Evolutionary conservation across 2,113 vertebrate species (phyloP).

Genomic region (Marmota flaviventris): DNA sequence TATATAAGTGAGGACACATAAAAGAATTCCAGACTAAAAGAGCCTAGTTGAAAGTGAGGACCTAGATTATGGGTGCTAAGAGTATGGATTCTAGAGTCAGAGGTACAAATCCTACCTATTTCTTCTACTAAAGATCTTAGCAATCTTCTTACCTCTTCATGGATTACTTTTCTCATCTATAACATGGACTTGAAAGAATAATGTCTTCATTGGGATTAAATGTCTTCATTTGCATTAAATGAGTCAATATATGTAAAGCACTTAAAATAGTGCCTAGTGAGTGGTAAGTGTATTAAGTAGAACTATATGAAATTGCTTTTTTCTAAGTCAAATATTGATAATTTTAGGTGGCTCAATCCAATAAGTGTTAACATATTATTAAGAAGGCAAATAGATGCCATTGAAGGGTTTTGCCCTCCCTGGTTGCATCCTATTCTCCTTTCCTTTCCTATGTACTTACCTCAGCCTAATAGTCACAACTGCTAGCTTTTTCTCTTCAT

Average conservation of each 20-base stretch:
- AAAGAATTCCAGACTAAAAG: not conserved
- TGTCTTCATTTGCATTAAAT: not conserved
- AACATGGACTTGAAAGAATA: not conserved
- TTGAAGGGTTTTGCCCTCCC: not conserved
- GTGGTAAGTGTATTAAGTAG: not conserved
- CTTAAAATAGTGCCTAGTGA: not conserved
- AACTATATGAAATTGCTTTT: not conserved
- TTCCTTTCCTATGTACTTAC: not conserved
- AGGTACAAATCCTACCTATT: not conserved
- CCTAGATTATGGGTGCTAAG: not conserved
- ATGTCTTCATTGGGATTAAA: not conserved
- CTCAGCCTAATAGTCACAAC: not conserved
- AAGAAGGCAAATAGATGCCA: not conserved
- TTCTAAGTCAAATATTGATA: not conserved
- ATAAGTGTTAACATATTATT: not conserved
- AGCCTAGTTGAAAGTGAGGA: not conserved
- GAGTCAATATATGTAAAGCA: not conserved
- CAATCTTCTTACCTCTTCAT: not conserved
- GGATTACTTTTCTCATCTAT: not conserved
- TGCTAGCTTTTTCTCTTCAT: not conserved
- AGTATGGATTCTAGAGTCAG: not conserved
- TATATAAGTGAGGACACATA: not conserved
- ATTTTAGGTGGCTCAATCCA: not conserved
- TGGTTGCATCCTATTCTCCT: not conserved
- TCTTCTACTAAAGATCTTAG: not conserved